phyloP scores from a whole-genome alignment of 2,888 invertebrate species.

The Emesis russula region DNA sequence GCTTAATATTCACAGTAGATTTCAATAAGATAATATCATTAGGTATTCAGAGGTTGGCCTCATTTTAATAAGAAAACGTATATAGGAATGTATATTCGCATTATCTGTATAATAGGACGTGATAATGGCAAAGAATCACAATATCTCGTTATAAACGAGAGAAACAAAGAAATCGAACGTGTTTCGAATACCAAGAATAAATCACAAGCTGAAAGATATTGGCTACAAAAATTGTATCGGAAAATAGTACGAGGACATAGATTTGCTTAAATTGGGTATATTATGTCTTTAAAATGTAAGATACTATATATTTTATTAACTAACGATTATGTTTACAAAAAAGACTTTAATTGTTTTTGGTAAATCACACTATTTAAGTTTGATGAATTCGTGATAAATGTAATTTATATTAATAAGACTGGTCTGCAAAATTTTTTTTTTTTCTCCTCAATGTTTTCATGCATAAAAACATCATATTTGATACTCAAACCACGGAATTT shows the following conservation, averaged over 20 bases:
- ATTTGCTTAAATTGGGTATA: neutral
- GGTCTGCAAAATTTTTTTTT: constrained; percentile 22
- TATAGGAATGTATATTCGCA: constrained; percentile 95
- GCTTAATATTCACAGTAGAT: constrained; percentile 69
- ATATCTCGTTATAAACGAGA: constrained; percentile 95
- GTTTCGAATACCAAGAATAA: constrained; percentile 91
- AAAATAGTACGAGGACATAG: neutral
- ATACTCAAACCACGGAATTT: neutral
- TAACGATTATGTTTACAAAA: too few relatives aligned
- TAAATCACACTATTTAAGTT: too few relatives aligned
- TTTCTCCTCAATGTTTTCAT: constrained; percentile 7
- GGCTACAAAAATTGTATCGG: constrained; percentile 35
- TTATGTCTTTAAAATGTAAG: neutral
- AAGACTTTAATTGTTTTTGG: too few relatives aligned
- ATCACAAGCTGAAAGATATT: constrained; percentile 69
- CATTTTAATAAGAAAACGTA: constrained; percentile 95
- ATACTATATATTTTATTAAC: too few relatives aligned
- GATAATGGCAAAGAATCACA: constrained; percentile 95
- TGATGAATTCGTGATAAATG: too few relatives aligned
- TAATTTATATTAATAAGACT: neutral
- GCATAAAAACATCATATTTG: neutral
- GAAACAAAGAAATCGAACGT: constrained; percentile 95
- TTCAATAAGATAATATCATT: constrained; percentile 88
- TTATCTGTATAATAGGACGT: constrained; percentile 93
- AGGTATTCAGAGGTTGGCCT: constrained; percentile 93